Percentiles rank a stretch among this genome's conserved stretches.
Conservation (phyloP, 2,888 invertebrate species). For the Iselma pallidipennis region DNA sequence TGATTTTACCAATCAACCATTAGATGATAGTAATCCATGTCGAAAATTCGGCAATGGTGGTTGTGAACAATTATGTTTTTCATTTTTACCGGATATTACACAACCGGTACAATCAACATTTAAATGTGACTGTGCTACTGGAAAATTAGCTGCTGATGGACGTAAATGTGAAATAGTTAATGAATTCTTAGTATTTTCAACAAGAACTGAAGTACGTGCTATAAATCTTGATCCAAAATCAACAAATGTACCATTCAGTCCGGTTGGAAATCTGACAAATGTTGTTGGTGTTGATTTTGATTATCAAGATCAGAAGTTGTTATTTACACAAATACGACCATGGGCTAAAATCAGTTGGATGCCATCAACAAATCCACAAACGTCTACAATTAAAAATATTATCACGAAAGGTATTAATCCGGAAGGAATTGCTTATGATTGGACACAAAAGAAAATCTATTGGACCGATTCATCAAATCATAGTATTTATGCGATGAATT, state of each 20-base stretch:
- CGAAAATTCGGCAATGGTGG: conserved; percentile 75
- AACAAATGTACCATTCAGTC: conserved; percentile 81
- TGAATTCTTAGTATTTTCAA: conserved; percentile 92
- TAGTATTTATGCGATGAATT: conserved; percentile 92
- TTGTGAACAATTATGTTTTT: conserved; percentile 96
- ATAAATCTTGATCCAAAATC: conserved; percentile 85
- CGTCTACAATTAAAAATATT: conserved; percentile 66
- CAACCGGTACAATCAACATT: conserved; percentile 59
- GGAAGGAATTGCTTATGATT: conserved; percentile 94
- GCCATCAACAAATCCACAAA: conserved; percentile 70
- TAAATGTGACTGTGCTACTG: conserved; percentile 91
- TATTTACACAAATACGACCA: conserved; percentile 93
- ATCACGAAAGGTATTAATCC: conserved; percentile 84
- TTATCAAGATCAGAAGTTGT: conserved; percentile 80
- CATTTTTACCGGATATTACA: conserved; percentile 72
- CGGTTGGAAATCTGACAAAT: conserved; percentile 84
- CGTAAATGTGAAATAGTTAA: conserved; percentile 79
- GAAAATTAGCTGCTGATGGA: conserved; percentile 68
- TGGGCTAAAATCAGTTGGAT: conserved; percentile 88
- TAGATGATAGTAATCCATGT: conserved; percentile 81
- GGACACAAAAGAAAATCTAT: conserved; percentile 96
- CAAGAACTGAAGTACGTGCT: conserved; percentile 90
- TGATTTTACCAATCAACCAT: conserved; percentile 85
- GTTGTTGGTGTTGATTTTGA: conserved; percentile 97
- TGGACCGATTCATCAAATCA: conserved; percentile 97